Evolutionary conservation across 2,888 invertebrate genomes (phyloP), one percentile per base, ranked within the genome.

Genomic region (Papilio demoleus): DNA sequence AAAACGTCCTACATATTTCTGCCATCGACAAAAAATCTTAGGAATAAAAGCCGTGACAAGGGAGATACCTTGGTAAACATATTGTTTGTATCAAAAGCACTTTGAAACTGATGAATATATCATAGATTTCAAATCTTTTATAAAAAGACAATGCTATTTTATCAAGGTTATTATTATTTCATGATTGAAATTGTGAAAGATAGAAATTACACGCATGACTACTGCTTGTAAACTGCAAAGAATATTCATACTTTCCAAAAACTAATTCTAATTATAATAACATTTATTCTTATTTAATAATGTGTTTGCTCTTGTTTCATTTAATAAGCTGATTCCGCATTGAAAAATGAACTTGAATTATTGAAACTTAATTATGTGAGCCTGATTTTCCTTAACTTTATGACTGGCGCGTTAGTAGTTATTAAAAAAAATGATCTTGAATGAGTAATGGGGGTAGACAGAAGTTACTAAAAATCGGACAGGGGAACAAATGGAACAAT

Each of bases 1-100:
- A 47, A 22, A n/a, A n/a, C 2, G 17, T 6, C 3, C 3, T 4
- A 42, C 17, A 17, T 6, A 42, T 6, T 42, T 8, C 17, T 42
- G 17, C 8, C 42, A 42, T 40, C 40, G n/a, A 40, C 1, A 40
- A 40, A 14, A n/a, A 40, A n/a, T n/a, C n/a, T n/a, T n/a, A n/a
- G n/a, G n/a, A n/a, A n/a, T n/a, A n/a, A n/a, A n/a, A n/a, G n/a
- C n/a, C n/a, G n/a, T n/a, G n/a, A n/a, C n/a, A n/a, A n/a, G n/a
- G n/a, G n/a, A n/a, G n/a, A n/a, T 53, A 53, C 53, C 53, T 53
- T 53, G 6, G 14, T n/a, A 53, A 27, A 53, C 53, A 53, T 53
- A 53, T 53, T 53, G 53, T 27, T 27, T 53, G 53, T 53, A 24
- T 27, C 27, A n/a, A 24, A 53, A 27, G 6, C 53, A 27, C 53